Base-by-base conservation (phyloP, 2,113 vertebrate species). In the Abramis brama region DNA sequence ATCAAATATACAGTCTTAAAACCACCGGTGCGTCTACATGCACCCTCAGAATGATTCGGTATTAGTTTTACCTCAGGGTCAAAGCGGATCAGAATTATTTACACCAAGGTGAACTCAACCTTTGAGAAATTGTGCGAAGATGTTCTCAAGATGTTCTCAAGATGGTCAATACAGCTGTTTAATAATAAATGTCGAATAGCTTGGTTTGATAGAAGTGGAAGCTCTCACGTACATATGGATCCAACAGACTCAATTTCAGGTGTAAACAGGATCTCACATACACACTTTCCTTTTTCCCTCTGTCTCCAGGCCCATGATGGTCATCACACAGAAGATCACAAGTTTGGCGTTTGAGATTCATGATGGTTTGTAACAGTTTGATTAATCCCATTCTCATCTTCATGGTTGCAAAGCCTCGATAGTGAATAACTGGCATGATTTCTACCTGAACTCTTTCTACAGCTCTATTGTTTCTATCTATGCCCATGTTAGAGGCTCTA, bases 261-360 rank as follows among this genome's bases (percentile, higher is more conserved):
- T 52, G 23, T 43, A 9, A 73, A 73, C 36, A 43, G 36, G 4
- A n/a, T 71, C 70, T 45, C 0, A 39, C 19, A n/a, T 2, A 79
- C 47, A 70, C 36, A 23, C 70, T 21, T 74, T 30, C 39, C n/a
- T 60, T 45, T 55, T 27, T 62, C n/a, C 9, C 23, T 77, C n/a
- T 76, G 5, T 76, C 11, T 66, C 79, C 89, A 99, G 98, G 88
- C 98, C 98, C 79, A 98, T 99, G 98, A 99, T 99, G 98, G 98
- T 99, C 88, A 99, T 99, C 90, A 99, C 98, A 10, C 98, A 99
- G 97, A 99, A 99, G 96, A 99, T 99, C 88, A 99, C 98, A 91
- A 98, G 98, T 89, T 92, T 99, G 95, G 98, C 97, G 10, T 99
- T 97, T 89, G 98, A 99, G 92, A 96, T 99, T 93, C 97, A 97